These are phyloP conservation scores for Myotis brandtii DNA, from an alignment of 2,113 vertebrate genomes.

Conservation along the genomic window DNA sequence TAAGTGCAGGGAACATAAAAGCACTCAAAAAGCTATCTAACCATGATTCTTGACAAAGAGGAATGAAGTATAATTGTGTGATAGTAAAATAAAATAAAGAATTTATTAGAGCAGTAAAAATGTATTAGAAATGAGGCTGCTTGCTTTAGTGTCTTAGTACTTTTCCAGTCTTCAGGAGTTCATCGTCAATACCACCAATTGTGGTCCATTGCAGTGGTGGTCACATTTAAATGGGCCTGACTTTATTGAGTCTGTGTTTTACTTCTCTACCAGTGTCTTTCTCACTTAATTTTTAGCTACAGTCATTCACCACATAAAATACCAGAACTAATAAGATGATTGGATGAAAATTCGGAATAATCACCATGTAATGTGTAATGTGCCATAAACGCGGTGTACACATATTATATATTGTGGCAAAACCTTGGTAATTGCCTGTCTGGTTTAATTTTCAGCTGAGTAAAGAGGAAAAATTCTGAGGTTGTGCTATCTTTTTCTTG, in stretches of 20 bases:
- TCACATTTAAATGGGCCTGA: neutral
- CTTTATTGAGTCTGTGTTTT: slow-evolving; percentile 51
- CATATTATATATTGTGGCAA: slow-evolving; percentile 72
- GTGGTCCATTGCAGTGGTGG: neutral
- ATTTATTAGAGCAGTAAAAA: neutral
- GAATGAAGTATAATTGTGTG: neutral
- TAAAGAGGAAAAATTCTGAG: slow-evolving; percentile 77
- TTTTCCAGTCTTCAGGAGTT: neutral
- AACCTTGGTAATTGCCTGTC: slow-evolving; percentile 77
- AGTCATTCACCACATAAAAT: slow-evolving; percentile 72
- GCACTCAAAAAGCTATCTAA: neutral
- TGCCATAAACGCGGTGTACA: slow-evolving; percentile 27
- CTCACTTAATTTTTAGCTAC: slow-evolving; percentile 55
- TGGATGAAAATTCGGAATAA: slow-evolving; percentile 70
- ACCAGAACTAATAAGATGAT: slow-evolving; percentile 74
- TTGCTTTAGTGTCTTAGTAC: neutral
- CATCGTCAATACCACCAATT: neutral
- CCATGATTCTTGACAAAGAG: neutral
- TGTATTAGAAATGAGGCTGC: neutral
- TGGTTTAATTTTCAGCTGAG: slow-evolving; percentile 83
- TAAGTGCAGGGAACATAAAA: neutral
- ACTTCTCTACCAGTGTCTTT: slow-evolving; percentile 19
- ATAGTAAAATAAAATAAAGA: neutral
- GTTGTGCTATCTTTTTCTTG: slow-evolving; percentile 62
- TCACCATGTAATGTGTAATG: slow-evolving; percentile 61